phyloP scores from a whole-genome alignment of 2,797 vertebrate species.

The Spea hammondii region DNA sequence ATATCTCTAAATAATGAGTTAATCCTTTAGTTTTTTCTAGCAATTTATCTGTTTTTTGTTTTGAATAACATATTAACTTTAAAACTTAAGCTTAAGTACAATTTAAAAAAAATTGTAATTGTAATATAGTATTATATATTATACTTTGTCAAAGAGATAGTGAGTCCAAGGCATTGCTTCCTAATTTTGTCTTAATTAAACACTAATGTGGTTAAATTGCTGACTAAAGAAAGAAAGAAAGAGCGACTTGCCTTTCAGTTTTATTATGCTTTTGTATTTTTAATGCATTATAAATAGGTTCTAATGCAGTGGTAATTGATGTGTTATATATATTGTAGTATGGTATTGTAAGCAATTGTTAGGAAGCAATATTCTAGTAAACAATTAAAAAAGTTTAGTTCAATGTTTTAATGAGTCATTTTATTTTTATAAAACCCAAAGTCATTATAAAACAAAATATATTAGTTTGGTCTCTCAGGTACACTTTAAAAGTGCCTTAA shows the following conservation, averaged over 20 bases:
- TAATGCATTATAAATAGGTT: slow-evolving; percentile 43
- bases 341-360: slow-evolving; percentile 24
- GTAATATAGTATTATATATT: no score
- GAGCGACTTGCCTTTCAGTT: slow-evolving; percentile 18
- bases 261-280: slow-evolving; percentile 48
- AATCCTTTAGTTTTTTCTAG: no score
- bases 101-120: no score
- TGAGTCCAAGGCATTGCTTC: background rate
- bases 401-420: background rate
- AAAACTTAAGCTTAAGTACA: no score
- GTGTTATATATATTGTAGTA: slow-evolving; percentile 25
- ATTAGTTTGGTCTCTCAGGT: no score
- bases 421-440: background rate
- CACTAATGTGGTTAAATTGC: slow-evolving; percentile 37
- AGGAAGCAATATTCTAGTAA: background rate
- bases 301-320: slow-evolving; percentile 46
- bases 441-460: no score
- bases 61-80: no score
- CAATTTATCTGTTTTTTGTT: no score
- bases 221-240: slow-evolving; percentile 28
- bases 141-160: background rate
- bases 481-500: no score
- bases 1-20: no score
- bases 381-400: slow-evolving; percentile 2
- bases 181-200: slow-evolving; percentile 31